Base-by-base conservation (phyloP, 2,888 invertebrate genomes). In the Drosophila diplacantha region DNA sequence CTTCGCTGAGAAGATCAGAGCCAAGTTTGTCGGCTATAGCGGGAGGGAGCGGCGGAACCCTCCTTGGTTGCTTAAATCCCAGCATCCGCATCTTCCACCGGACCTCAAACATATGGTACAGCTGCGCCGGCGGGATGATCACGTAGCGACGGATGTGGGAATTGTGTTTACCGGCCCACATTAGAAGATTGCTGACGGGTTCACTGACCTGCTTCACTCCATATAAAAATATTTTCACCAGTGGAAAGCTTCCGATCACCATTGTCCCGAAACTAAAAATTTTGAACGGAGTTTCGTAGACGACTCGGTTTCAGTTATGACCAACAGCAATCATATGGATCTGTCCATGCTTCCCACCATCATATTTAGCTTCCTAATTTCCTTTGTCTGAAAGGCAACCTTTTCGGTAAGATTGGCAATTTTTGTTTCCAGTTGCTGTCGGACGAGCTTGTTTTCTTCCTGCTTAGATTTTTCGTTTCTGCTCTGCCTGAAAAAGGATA, bases 71-170 rank as follows among this genome's bases (percentile, higher is more conserved):
- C 0, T 69, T 71, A 20, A 78, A 7, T 6, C 18, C 46, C 7
- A 78, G 18, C 56, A 75, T 58, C 1, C 24, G 37, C 22, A 78
- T 43, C 51, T 75, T 81, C 7, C 44, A 61, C 29, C 81, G 64
- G 0, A 57, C 31, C 47, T 79, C 76, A 2, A 68, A 3, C 4
- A n/a, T 26, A 20, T 81, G 22, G 3, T 71, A 53, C 1, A 67
- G 26, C 49, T 81, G 81, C 5, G 74, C 81, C 8, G 74, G 63
- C 5, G 72, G 72, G 7, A 46, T 62, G 14, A 74, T 75, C 2
- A 75, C 14, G 1, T 34, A 64, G 9, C 31, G 63, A 6, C 50
- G 62, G 20, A 81, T 57, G 4, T 66, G 0, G 3, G 47, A n/a
- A 52, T 71, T 51, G 12, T 63, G 31, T 38, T 61, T 60, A 4